Base-by-base conservation (phyloP, 2,113 vertebrate genomes). In the Hemiscyllium ocellatum region DNA sequence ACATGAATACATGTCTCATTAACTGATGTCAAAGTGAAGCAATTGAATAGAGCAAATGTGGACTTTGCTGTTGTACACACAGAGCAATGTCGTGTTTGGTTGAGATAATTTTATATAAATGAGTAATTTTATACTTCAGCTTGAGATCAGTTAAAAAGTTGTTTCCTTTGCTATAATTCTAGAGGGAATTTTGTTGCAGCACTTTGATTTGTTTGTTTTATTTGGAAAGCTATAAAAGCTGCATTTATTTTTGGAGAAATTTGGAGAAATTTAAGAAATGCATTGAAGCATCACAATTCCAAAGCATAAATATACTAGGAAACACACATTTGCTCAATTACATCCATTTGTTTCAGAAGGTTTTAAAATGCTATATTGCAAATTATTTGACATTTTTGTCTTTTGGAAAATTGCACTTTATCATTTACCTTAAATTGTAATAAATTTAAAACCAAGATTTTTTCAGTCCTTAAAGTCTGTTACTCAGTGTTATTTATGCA, bases 171-270 rank as follows among this genome's bases (percentile, higher is more conserved):
- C 68, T 72, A 47, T 70, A 50, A 47, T 72, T 72, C 42, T 61
- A 47, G 37, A 50, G 42, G 68, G 17, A n/a, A n/a, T 24, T 72
- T 24, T 61, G 29, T 61, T 95, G 42, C 5, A 50, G 47, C 47
- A 50, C 69, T 47, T 95, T 72, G 68, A 72, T 94, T 22, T 94
- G 52, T 66, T 93, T 93, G 29, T 42, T 95, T 95, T 95, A 19
- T 95, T 95, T 95, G 42, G 22, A 95, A 72, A 95, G 20, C 50
- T 17, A 69, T 68, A 95, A 93, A 93, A 91, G 56, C 56, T n/a
- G 29, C n/a, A 20, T 66, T 37, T 93, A 94, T 69, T 69, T 69
- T 56, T 33, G 12, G 42, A 68, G 91, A 52, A n/a, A n/a, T n/a
- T n/a, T n/a, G n/a, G n/a, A n/a, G n/a, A 52, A 87, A 24, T 94